Percentiles rank a stretch among this genome's conserved stretches.
These are phyloP conservation scores for Alosa alosa DNA, from an alignment of 2,113 vertebrate species.

Conservation along the genomic window DNA sequence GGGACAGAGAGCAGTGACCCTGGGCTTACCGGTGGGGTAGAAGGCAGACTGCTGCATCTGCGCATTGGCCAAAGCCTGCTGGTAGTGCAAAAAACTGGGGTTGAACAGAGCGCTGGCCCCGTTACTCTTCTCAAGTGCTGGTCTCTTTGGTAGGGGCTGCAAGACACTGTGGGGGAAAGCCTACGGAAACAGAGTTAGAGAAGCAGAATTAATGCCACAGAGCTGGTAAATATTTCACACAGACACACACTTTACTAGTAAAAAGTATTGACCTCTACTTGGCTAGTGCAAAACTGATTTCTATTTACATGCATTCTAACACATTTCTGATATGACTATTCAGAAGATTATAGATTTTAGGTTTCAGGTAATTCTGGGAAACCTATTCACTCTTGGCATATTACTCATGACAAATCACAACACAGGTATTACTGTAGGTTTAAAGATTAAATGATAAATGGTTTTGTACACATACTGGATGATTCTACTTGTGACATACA, in stretches of 20 bases:
- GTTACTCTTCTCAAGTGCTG: constrained; percentile 95
- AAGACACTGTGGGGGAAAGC: constrained; percentile 94
- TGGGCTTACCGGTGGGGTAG: constrained; percentile 87
- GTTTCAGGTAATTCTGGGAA: neutral
- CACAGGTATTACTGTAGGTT: constrained; percentile 39
- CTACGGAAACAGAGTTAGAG: constrained; percentile 70
- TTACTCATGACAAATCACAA: constrained; percentile 45
- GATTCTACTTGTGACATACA: constrained; percentile 73
- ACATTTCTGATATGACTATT: neutral
- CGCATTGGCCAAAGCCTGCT: constrained; percentile 93
- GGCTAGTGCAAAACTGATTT: neutral
- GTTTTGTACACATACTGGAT: constrained; percentile 62
- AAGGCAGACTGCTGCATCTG: constrained; percentile 95
- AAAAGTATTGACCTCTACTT: neutral
- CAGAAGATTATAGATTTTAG: neutral
- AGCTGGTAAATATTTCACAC: neutral
- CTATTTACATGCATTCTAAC: neutral
- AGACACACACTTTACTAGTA: neutral
- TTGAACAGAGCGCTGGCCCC: constrained; percentile 89
- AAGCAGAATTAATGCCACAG: constrained; percentile 24
- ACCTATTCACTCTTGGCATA: neutral
- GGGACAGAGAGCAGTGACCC: neutral
- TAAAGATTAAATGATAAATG: constrained; percentile 60
- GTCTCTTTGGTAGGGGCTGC: constrained; percentile 99
- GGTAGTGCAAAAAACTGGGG: constrained; percentile 97